phyloP scores from a whole-genome alignment of 2,888 invertebrate species.

The Eucera pruinosa region DNA sequence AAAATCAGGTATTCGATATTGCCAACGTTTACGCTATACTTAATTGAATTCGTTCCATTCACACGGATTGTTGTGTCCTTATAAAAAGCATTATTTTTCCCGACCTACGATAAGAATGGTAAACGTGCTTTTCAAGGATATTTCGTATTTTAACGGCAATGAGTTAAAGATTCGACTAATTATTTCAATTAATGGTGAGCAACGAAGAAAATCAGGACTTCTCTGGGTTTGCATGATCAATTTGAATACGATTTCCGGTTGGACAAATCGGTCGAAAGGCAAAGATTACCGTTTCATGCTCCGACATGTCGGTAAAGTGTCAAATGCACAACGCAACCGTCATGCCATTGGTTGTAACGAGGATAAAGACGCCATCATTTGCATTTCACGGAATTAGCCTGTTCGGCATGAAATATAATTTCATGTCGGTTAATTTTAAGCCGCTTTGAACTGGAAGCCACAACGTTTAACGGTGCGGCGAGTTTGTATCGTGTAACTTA shows the following conservation, averaged over 20 bases:
- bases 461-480: constrained; percentile 35
- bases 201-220: too few species aligned
- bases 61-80: too few species aligned
- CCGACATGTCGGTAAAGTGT: constrained; percentile 29
- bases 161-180: too few species aligned
- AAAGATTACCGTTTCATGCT: constrained; percentile 9
- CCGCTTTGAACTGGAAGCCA: constrained; percentile 21
- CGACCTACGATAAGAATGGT: too few species aligned
- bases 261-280: constrained; percentile 13
- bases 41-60: too few species aligned
- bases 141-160: too few species aligned
- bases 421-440: constrained; percentile 46
- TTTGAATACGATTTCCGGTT: not conserved
- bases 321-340: constrained; percentile 39
- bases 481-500: constrained; percentile 29
- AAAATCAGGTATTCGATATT: too few species aligned
- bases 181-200: too few species aligned
- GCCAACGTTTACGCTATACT: too few species aligned
- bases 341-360: constrained; percentile 16
- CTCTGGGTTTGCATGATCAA: too few species aligned
- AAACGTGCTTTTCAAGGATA: too few species aligned
- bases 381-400: constrained; percentile 50
- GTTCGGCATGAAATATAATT: constrained; percentile 51
- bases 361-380: constrained; percentile 48
- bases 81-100: too few species aligned